Conservation (phyloP, 2,797 vertebrate genomes). For the Eurystomus glaucurus region DNA sequence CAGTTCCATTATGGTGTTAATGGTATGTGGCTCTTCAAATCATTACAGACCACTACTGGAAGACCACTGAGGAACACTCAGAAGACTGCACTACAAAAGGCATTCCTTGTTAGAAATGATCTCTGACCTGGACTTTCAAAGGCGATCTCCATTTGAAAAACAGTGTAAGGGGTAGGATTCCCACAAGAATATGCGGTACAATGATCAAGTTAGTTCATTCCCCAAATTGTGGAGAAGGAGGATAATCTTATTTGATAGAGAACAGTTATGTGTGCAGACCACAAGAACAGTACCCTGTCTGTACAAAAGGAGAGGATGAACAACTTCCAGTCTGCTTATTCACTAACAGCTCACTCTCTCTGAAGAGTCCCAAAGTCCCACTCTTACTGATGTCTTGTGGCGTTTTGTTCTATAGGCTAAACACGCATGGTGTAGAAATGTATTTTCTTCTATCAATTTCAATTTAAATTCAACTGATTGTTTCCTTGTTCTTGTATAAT, state of each 20-base stretch:
- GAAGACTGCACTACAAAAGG: conserved; percentile 29
- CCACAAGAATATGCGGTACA: not conserved
- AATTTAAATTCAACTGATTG: conserved; percentile 27
- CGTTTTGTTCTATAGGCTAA: conserved; percentile 1
- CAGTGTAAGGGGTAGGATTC: not conserved
- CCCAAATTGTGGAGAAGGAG: not conserved
- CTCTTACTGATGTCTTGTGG: not conserved
- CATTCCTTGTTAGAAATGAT: not conserved
- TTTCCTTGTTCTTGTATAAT: conserved; percentile 36
- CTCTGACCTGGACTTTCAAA: conserved; percentile 15
- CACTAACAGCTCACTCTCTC: not conserved
- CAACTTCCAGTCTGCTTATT: not conserved
- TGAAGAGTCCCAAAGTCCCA: not conserved
- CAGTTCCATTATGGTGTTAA: not conserved
- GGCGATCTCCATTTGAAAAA: not conserved
- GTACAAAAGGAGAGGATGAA: not conserved
- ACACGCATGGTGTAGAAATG: not conserved
- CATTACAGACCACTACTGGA: not conserved
- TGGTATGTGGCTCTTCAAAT: not conserved
- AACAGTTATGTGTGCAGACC: not conserved
- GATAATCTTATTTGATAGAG: not conserved
- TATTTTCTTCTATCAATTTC: conserved; percentile 41
- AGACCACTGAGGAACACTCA: conserved; percentile 5
- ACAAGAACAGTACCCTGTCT: not conserved
- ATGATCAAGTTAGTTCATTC: not conserved